phyloP scores from a whole-genome alignment of 2,797 vertebrate species.

The Delichon dasypus region DNA sequence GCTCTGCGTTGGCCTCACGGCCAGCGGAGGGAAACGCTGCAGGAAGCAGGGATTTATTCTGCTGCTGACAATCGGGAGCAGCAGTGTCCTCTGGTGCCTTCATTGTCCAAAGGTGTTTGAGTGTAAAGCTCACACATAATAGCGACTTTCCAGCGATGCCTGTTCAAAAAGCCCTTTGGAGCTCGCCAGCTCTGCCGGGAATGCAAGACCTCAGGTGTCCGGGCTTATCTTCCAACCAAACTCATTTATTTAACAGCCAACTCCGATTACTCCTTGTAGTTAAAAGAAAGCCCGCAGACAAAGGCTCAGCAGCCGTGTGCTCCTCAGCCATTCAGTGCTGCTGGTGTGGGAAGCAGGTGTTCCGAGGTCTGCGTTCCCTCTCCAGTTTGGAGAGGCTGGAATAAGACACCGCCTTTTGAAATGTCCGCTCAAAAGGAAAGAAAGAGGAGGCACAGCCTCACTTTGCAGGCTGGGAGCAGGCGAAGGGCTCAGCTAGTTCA shows the following conservation, averaged over 20 bases:
- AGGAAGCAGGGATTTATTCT: slow-evolving; percentile 46
- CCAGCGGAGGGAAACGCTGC: slow-evolving; percentile 17
- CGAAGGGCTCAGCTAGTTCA: not conserved
- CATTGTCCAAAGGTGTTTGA: slow-evolving; percentile 71
- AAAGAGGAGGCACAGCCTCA: not conserved
- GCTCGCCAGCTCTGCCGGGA: slow-evolving; percentile 14
- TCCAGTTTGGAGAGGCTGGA: slow-evolving; percentile 23
- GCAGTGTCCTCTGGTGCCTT: slow-evolving; percentile 59
- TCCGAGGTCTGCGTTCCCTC: not conserved
- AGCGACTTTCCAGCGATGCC: slow-evolving; percentile 6
- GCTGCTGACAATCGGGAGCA: not conserved
- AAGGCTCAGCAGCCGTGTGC: slow-evolving; percentile 1
- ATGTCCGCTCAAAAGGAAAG: not conserved
- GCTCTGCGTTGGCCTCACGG: not conserved
- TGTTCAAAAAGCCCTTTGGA: slow-evolving; percentile 36
- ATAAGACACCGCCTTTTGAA: slow-evolving; percentile 4
- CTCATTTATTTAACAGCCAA: slow-evolving; percentile 46
- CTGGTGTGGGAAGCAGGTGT: slow-evolving; percentile 41
- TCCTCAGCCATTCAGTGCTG: not conserved
- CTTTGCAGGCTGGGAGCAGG: not conserved
- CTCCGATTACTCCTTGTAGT: slow-evolving; percentile 7
- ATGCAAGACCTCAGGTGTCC: slow-evolving; percentile 62
- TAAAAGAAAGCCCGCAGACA: slow-evolving; percentile 54
- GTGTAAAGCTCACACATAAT: slow-evolving; percentile 60
- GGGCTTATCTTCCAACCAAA: slow-evolving; percentile 38